A percentile compares a stretch with the other conserved stretches of the same genome.
Evolutionary conservation across 2,888 invertebrate genomes (phyloP).

Genomic region (Drosophila longiperda): DNA sequence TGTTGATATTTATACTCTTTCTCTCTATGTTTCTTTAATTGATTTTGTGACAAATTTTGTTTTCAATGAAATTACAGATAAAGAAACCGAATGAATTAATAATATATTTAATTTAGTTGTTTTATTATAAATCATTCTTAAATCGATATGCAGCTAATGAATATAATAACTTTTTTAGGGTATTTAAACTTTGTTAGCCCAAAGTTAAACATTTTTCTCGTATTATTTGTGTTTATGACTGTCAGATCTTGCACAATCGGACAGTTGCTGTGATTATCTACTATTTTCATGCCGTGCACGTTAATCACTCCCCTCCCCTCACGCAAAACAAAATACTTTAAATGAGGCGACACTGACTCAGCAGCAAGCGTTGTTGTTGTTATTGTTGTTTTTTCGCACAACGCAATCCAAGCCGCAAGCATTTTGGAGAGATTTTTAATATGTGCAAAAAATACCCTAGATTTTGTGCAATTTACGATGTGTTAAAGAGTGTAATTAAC

Average conservation of each 20-base stretch:
- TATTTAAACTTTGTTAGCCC: slow-evolving; percentile 1
- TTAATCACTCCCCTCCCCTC: slow-evolving; percentile 15
- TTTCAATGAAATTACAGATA: background rate
- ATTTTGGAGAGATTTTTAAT: slow-evolving; percentile 6
- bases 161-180: background rate
- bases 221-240: slow-evolving; percentile 7
- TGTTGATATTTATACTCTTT: slow-evolving; percentile 30
- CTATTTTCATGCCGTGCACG: slow-evolving; percentile 59
- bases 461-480: background rate
- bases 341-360: slow-evolving; percentile 34
- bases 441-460: background rate
- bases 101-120: background rate
- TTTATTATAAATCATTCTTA: background rate
- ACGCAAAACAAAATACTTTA: slow-evolving; percentile 1
- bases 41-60: background rate
- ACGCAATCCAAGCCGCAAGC: background rate
- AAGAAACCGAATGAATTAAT: too few relatives aligned
- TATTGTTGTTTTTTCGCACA: slow-evolving; percentile 5
- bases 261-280: slow-evolving; percentile 59
- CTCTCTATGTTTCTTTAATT: background rate
- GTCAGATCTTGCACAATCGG: slow-evolving; percentile 58
- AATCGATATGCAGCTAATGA: too few relatives aligned
- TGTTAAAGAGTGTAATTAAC: background rate
- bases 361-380: slow-evolving; percentile 13
- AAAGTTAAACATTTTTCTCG: background rate